Percentiles rank a stretch among this genome's conserved stretches.
Evolutionary conservation across 1,140 invertebrate species (phyloP).

Genomic region (Neoseiulus cucumeris): DNA sequence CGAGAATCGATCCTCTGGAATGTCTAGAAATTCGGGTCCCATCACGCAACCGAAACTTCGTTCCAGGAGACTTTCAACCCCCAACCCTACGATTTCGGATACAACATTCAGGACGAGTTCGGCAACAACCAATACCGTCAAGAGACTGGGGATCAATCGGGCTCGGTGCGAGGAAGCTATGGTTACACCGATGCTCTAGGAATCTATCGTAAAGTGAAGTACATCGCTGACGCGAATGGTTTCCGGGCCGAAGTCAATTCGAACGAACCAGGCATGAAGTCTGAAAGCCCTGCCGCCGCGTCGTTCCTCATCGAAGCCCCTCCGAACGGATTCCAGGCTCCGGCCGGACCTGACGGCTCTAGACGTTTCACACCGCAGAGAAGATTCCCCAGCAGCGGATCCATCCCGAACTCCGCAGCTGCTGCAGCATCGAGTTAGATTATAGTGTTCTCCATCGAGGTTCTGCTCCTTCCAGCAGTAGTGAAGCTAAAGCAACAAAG

Average conservation of each 20-base stretch:
- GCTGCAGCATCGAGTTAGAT: too few relatives aligned
- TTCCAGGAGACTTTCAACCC: neutral
- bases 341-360: too few relatives aligned
- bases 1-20: too few relatives aligned
- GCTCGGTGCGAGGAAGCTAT: conserved; percentile 19
- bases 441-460: too few relatives aligned
- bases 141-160: conserved; percentile 17
- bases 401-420: too few relatives aligned
- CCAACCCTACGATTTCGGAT: conserved; percentile 19
- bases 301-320: neutral
- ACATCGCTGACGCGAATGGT: conserved; percentile 19
- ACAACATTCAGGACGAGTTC: conserved; percentile 17
- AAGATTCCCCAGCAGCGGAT: too few relatives aligned
- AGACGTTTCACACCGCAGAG: too few relatives aligned
- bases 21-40: too few relatives aligned
- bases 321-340: too few relatives aligned
- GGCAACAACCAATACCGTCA: conserved; percentile 18
- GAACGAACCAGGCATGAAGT: conserved; percentile 17
- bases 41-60: too few relatives aligned
- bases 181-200: conserved; percentile 18
- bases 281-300: conserved; percentile 12
- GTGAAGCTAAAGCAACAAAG: too few relatives aligned
- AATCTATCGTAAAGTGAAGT: conserved; percentile 18
- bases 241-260: conserved; percentile 25
- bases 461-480: too few relatives aligned